A percentile compares a stretch with the other conserved stretches of the same genome.
These are phyloP conservation scores for Bimastos eiseni DNA, from an alignment of 2,888 invertebrate species.

Conservation along the genomic window DNA sequence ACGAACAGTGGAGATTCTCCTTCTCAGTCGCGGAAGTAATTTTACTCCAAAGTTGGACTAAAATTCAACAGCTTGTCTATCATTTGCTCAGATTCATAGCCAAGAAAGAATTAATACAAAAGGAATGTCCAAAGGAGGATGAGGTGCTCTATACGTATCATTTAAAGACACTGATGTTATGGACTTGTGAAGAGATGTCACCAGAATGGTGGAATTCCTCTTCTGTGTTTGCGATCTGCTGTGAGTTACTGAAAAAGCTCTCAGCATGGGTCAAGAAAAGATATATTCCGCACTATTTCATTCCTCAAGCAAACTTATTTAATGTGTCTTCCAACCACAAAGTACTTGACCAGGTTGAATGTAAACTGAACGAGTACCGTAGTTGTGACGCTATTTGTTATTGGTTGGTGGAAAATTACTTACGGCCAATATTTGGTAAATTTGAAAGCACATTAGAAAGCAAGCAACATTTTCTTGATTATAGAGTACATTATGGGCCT, in stretches of 20 bases:
- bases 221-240: too few relatives aligned
- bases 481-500: too few relatives aligned
- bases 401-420: background rate
- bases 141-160: too few relatives aligned
- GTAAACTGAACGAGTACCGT: background rate
- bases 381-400: background rate
- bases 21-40: background rate
- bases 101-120: too few relatives aligned
- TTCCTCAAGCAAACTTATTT: background rate
- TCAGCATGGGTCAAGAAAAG: background rate
- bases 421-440: background rate
- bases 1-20: background rate
- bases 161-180: too few relatives aligned
- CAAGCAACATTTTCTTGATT: too few relatives aligned
- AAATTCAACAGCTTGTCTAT: background rate
- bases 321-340: background rate
- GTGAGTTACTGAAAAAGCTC: background rate
- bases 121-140: too few relatives aligned
- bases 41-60: background rate
- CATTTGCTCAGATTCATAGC: too few relatives aligned
- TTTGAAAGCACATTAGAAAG: too few relatives aligned
- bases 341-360: background rate
- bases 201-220: too few relatives aligned
- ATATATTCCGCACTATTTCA: background rate
- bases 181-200: too few relatives aligned